Percentiles rank a stretch among this genome's conserved stretches.
These are phyloP conservation scores for Zonitis immaculata DNA, from an alignment of 2,888 invertebrate genomes.

Conservation along the genomic window DNA sequence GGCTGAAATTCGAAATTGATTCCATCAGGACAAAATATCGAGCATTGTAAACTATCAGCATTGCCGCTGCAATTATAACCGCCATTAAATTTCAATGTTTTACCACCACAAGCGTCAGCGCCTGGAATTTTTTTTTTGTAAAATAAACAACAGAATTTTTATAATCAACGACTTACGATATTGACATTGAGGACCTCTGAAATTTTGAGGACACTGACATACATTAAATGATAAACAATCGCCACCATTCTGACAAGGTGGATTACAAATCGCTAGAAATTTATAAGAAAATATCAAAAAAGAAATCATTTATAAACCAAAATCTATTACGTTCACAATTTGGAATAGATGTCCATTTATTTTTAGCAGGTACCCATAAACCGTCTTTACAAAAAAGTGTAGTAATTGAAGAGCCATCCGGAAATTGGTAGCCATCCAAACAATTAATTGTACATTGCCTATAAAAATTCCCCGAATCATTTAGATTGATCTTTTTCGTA, in stretches of 20 bases:
- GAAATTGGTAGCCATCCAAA: slow-evolving; percentile 62
- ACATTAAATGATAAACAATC: slow-evolving; percentile 71
- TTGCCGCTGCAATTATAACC: slow-evolving; percentile 67
- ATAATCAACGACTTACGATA: slow-evolving; percentile 57
- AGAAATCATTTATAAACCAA: no score
- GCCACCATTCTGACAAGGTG: slow-evolving; percentile 76
- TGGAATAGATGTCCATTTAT: slow-evolving; percentile 59
- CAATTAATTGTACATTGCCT: slow-evolving; percentile 68
- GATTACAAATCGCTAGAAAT: slow-evolving; percentile 58
- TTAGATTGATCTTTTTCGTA: slow-evolving; percentile 20
- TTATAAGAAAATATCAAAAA: slow-evolving; percentile 4
- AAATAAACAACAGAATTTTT: background rate
- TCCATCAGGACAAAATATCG: slow-evolving; percentile 62
- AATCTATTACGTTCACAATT: slow-evolving; percentile 70
- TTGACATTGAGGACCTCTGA: slow-evolving; percentile 68
- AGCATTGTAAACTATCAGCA: slow-evolving; percentile 58
- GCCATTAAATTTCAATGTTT: slow-evolving; percentile 70
- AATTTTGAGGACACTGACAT: slow-evolving; percentile 73
- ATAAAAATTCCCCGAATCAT: no score
- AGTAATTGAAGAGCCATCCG: slow-evolving; percentile 64
- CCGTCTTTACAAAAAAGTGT: slow-evolving; percentile 67
- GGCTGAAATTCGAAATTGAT: slow-evolving; percentile 59
- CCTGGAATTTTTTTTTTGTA: slow-evolving; percentile 47
- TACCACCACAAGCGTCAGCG: slow-evolving; percentile 55
- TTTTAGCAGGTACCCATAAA: slow-evolving; percentile 63